Evolutionary conservation across 2,888 invertebrate genomes (phyloP).

Genomic region (Congeria kusceri): DNA sequence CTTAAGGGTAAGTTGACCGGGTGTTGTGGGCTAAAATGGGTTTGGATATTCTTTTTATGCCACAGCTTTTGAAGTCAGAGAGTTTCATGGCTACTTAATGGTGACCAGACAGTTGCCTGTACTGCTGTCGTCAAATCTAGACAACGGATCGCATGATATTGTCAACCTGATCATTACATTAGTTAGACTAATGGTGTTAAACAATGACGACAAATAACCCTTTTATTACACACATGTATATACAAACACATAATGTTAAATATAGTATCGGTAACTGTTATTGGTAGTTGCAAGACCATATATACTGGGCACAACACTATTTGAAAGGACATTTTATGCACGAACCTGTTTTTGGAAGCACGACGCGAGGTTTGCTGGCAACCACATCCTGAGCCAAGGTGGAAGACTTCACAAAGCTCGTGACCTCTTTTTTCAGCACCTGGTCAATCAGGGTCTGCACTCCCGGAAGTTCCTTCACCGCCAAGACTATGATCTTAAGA

Average conservation of each 20-base stretch:
- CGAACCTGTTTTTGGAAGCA: constrained; percentile 72
- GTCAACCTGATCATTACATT: too few species aligned
- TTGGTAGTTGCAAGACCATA: background rate
- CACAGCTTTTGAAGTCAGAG: too few species aligned
- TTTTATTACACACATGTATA: background rate
- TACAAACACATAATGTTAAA: background rate
- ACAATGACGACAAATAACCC: too few species aligned
- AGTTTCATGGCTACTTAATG: too few species aligned
- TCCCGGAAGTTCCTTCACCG: constrained; percentile 72
- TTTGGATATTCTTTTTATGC: too few species aligned
- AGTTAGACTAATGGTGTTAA: too few species aligned
- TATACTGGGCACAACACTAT: too few species aligned
- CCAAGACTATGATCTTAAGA: constrained; percentile 70
- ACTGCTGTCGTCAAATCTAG: too few species aligned
- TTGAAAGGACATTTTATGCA: background rate
- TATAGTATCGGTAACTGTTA: background rate
- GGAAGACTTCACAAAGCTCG: constrained; percentile 73
- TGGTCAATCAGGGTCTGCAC: constrained; percentile 66
- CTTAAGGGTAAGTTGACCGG: too few species aligned
- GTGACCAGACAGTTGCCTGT: too few species aligned
- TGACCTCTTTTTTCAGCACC: constrained; percentile 71
- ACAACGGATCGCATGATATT: too few species aligned
- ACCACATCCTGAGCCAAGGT: constrained; percentile 60
- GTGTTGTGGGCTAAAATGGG: too few species aligned
- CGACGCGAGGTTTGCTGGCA: constrained; percentile 59